These are phyloP conservation scores for Gopherus flavomarginatus DNA, from an alignment of 2,113 vertebrate species.

Conservation along the genomic window DNA sequence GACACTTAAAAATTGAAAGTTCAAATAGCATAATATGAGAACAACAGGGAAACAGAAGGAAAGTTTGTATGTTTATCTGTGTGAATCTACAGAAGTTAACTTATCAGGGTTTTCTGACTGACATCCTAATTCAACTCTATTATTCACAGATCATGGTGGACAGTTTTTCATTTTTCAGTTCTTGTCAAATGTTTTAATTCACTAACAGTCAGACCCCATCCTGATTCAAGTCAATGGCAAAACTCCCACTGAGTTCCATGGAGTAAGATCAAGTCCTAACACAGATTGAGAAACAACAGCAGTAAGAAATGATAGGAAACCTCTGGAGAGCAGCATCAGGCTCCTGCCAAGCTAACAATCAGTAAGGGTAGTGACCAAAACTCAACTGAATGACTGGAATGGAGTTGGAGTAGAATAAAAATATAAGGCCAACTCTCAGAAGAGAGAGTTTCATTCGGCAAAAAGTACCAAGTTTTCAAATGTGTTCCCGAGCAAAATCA, in stretches of 20 bases:
- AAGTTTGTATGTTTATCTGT: neutral
- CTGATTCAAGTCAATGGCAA: neutral
- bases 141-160: neutral
- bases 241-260: neutral
- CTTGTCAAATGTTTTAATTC: neutral
- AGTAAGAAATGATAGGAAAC: neutral
- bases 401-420: too few relatives aligned
- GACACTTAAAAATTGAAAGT: neutral
- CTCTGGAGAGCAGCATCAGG: neutral
- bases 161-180: rapidly evolving
- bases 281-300: neutral
- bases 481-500: too few relatives aligned
- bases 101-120: neutral
- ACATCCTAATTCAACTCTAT: neutral
- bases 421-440: too few relatives aligned
- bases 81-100: neutral
- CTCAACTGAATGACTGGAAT: too few relatives aligned
- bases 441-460: too few relatives aligned
- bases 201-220: rapidly evolving
- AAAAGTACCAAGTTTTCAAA: too few relatives aligned
- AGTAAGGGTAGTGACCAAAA: too few relatives aligned
- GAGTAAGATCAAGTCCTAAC: neutral
- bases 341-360: neutral
- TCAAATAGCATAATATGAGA: neutral
- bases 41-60: neutral